A percentile compares a stretch with the other conserved stretches of the same genome.
Conservation (phyloP, 2,797 vertebrate species). For the Helarctos malayanus region DNA sequence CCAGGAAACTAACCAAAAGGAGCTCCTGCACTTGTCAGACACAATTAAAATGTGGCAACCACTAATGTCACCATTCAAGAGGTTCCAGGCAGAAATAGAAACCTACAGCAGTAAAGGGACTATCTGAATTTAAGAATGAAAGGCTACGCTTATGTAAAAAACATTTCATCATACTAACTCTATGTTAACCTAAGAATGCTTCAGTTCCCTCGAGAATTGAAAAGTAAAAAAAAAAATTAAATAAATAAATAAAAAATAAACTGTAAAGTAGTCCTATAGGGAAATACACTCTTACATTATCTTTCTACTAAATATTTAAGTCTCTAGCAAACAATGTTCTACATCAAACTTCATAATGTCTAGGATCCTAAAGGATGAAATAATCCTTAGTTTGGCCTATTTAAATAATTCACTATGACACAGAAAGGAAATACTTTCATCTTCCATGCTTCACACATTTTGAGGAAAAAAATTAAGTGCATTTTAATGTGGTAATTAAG, state of each 20-base stretch:
- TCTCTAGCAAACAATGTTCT: neutral
- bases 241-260: no score
- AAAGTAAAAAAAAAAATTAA: neutral
- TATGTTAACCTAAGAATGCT: neutral
- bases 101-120: neutral
- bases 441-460: neutral
- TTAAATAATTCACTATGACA: neutral
- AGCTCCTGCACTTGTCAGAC: neutral
- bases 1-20: neutral
- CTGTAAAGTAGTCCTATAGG: neutral
- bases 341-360: neutral
- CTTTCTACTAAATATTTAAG: neutral
- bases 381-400: neutral
- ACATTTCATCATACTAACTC: neutral
- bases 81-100: neutral
- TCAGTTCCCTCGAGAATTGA: neutral
- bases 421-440: neutral
- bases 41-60: neutral
- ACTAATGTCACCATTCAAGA: neutral
- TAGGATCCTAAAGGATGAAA: neutral
- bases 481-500: constrained; percentile 2
- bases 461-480: neutral
- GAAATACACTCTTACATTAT: neutral
- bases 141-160: accelerated
- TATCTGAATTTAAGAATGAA: neutral